Percentiles rank a stretch among this genome's conserved stretches.
phyloP scores from a whole-genome alignment of 2,797 vertebrate genomes.

The Hafferia zeledoni region DNA sequence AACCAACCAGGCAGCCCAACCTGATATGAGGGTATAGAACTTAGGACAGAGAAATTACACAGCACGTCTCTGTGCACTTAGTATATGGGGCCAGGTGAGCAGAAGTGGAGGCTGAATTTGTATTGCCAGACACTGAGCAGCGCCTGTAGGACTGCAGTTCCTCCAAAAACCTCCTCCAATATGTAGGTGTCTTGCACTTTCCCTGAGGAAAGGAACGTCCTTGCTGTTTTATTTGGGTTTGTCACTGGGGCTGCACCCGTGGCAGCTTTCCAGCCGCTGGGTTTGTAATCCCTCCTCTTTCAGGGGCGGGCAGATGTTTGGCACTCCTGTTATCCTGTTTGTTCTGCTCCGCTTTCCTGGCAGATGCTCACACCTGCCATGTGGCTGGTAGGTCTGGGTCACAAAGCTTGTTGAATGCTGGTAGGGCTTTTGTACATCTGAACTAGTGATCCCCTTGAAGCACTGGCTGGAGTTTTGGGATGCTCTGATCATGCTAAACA shows the following conservation, averaged over 20 bases:
- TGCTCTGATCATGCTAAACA: background rate
- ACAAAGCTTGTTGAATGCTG: background rate
- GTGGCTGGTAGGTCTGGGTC: background rate
- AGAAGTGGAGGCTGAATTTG: background rate
- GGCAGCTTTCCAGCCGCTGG: background rate
- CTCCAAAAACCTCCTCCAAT: background rate
- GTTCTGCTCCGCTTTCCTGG: background rate
- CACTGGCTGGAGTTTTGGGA: background rate
- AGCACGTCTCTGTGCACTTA: background rate
- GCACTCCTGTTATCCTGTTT: background rate
- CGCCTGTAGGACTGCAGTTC: background rate
- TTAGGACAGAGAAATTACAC: background rate
- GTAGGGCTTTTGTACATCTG: background rate
- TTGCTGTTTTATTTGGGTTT: background rate
- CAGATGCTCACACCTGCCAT: accelerated
- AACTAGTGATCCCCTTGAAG: background rate
- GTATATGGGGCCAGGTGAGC: background rate
- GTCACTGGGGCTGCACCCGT: background rate
- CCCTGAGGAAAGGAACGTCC: background rate
- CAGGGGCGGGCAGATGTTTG: background rate
- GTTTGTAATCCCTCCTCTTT: background rate
- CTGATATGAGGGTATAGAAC: background rate
- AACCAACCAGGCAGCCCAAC: background rate
- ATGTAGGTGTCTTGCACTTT: background rate
- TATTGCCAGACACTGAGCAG: background rate